Evolutionary conservation across 2,113 vertebrate species (phyloP), one percentile per base, ranked within the genome.

Genomic region (Grallaria varia): DNA sequence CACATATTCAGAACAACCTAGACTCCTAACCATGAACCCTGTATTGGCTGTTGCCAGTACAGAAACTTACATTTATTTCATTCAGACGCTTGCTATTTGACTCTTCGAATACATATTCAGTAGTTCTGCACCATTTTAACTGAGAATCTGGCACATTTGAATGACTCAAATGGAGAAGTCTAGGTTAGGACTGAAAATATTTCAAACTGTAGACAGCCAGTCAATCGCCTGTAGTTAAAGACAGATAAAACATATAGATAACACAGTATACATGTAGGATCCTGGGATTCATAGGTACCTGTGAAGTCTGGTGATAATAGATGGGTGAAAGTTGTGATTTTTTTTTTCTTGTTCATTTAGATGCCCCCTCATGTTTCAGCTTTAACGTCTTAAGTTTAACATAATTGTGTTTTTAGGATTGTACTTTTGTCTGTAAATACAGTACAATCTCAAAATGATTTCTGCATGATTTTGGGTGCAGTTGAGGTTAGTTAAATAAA

Each of bases 251-350:
- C 7, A 25, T 17, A 15, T 4, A 19, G 35, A 25, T 40, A 47
- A 10, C 3, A 9, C 3, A 3, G 2, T 50, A 1, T 17, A 10
- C 6, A 4, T 4, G 15, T 44, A 1, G 2, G 35, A 42, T 4
- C 22, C 56, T 9, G 22, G 17, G 16, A 30, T 59, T 47, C 56
- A 15, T 16, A 44, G 10, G 9, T 30, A 30, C 12, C 18, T 50
- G 9, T 50, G 23, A 63, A 27, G 10, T 50, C 28, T 39, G 25
- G 2, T 28, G 12, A 6, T 28, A n/a, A 75, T 12, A 12, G 7
- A 31, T 21, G 42, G 72, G 17, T 63, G 16, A 55, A 77, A 67
- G 5, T 14, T 39, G 5, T 62, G 24, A 5, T 33, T 44, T 11
- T 20, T 39, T 72, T 64, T 72, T 66, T 23, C 35, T 27, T 15